A percentile compares a stretch with the other conserved stretches of the same genome.
phyloP scores from a whole-genome alignment of 2,888 invertebrate species.

The Oscheius sp. region DNA sequence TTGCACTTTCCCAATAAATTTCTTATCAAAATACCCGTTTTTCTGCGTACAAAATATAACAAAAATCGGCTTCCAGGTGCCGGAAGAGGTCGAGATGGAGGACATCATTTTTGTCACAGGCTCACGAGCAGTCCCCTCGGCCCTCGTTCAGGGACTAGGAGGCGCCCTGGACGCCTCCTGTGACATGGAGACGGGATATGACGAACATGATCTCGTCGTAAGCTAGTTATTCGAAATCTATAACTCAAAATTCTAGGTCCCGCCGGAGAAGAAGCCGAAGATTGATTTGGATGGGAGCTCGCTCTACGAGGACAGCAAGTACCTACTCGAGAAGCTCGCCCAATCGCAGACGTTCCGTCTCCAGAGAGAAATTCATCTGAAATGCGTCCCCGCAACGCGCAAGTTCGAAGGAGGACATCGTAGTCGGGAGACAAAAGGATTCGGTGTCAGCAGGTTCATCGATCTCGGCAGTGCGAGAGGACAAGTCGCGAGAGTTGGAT shows the following conservation, averaged over 20 bases:
- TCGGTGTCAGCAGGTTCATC: constrained; percentile 39
- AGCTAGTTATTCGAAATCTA: constrained; percentile 7
- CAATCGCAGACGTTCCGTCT: background rate
- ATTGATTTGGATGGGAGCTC: constrained; percentile 46
- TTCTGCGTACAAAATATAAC: background rate
- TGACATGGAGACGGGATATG: constrained; percentile 24
- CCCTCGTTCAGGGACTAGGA: constrained; percentile 22
- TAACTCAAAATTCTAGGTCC: constrained; percentile 20
- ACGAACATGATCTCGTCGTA: constrained; percentile 28
- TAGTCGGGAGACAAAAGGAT: constrained; percentile 2
- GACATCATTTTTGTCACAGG: background rate
- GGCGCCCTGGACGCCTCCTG: background rate
- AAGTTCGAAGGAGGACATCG: constrained; percentile 45
- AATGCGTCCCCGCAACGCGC: background rate
- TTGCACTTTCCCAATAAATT: background rate
- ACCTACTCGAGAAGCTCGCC: constrained; percentile 1
- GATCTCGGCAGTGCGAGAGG: constrained; percentile 47
- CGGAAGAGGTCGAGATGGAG: constrained; percentile 22
- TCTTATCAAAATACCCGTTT: background rate
- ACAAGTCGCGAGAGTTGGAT: constrained; percentile 45
- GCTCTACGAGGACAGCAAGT: constrained; percentile 39
- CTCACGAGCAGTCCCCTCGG: constrained; percentile 3
- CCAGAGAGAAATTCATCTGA: background rate
- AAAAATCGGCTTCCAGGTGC: background rate
- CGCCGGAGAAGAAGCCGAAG: constrained; percentile 56